Base-by-base conservation (phyloP, 2,888 invertebrate species). In the Lasioglossum vierecki region DNA sequence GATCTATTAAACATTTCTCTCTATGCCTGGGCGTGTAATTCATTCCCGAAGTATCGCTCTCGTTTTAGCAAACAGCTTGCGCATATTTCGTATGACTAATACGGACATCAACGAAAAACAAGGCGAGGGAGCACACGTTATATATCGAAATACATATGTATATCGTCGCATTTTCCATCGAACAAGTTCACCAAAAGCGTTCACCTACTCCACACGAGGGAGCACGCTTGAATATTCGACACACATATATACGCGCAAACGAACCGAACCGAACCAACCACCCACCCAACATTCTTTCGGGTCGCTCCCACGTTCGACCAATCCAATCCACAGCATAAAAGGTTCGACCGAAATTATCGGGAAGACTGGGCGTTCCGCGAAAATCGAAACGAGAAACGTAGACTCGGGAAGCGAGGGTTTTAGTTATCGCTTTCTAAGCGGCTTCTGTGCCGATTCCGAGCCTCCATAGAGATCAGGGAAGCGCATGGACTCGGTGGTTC, bases 291-390 rank as follows among this genome's bases (percentile, higher is more conserved):
- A 76, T 86, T 76, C 84, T 83, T 82, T 70, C 72, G 81, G 83
- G 76, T 82, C 89, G 88, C 83, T 87, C 86, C 85, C 86, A 88
- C 89, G 89, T 89, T 85, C 88, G 88, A 83, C 88, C 89, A 92
- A 92, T 91, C 90, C 92, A 91, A 93, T 93, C 90, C 89, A 85
- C 82, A 86, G 90, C 87, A 92, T 92, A 93, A 93, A 92, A 92
- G 91, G 88, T 88, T 84, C 84, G 90, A 89, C 85, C 89, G 87
- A 92, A 93, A 93, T 93, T 92, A 93, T 92, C 92, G 87, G 89
- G 81, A 87, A 77, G 82, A 77, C 79, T 76, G 87, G 79, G 82
- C 88, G 82, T 79, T 86, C 77, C 74, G 83, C 84, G 85, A 88
- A 85, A 87, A 90, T 88, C 80, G 80, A 84, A 77, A 88, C 85